phyloP scores from a whole-genome alignment of 2,888 invertebrate genomes.

The Microctonus aethiopoides region DNA sequence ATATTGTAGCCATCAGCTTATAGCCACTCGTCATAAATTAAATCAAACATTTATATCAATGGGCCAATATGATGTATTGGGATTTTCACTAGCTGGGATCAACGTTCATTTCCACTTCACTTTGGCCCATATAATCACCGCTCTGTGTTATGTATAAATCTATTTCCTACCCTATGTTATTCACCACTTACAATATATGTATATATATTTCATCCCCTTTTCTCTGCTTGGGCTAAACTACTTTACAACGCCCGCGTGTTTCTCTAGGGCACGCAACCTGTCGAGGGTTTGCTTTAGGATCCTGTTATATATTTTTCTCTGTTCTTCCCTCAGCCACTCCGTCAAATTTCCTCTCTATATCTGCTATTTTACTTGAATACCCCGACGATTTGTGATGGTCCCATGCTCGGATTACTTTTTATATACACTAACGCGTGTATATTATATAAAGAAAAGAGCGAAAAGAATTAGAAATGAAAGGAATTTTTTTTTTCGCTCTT shows the following conservation, averaged over 20 bases:
- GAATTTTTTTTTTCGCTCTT: too few species aligned
- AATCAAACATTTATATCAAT: conserved; percentile 6
- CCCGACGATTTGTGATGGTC: background rate
- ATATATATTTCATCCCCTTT: background rate
- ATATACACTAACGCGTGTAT: background rate
- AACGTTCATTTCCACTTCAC: conserved; percentile 14
- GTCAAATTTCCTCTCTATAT: conserved; percentile 20
- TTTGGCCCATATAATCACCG: conserved; percentile 6
- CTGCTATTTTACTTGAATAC: background rate
- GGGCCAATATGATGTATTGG: background rate
- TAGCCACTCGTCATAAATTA: background rate
- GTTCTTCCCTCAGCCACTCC: too few species aligned
- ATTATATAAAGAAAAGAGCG: background rate
- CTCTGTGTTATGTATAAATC: conserved; percentile 7
- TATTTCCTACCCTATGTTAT: conserved; percentile 5
- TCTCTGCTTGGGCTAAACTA: conserved; percentile 11
- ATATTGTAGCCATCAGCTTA: background rate
- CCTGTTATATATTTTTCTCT: background rate
- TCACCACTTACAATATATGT: background rate
- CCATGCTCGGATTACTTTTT: conserved; percentile 1
- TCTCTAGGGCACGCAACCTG: conserved; percentile 55
- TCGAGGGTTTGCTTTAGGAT: conserved; percentile 57
- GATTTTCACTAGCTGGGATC: conserved; percentile 24
- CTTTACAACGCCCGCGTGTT: conserved; percentile 47
- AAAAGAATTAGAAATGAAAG: background rate